Evolutionary conservation across 2,888 invertebrate species (phyloP), one percentile per base, ranked within the genome.

Genomic region (Piscicola geometra): DNA sequence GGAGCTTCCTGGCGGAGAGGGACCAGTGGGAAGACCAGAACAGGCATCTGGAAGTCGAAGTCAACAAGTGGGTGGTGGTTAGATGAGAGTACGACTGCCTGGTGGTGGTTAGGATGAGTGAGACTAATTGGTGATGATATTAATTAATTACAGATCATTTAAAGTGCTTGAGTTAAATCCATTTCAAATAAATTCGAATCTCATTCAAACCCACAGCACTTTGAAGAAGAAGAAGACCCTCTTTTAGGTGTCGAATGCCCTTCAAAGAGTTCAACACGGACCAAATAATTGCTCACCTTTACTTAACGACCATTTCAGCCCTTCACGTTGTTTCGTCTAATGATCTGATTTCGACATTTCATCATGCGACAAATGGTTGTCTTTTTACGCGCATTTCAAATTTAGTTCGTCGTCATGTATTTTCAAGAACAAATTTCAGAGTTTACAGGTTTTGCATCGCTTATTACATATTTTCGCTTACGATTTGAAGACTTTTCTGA

Each of bases 1-100:
- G 91, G 80, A 90, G 90, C 78, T 92, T 95, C 83, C 92, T 92
- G 82, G 89, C 90, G 76, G 96, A 97, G 86, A 92, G 91, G 83
- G 88, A 90, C 82, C 88, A 90, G 75, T 97, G 95, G 94, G 96
- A 97, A 87, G 91, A 92, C 82, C 80, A 81, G 76, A 75, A 79
- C 71, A 74, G 73, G 41, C 73, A 72, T 18, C 25, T 72, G 2
- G 66, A 76, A 30, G 76, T 52, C 0, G 73, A 73, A 64, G 52
- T 25, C 33, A 73, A 52, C 56, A 64, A 64, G 73, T 73, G 18
- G 47, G 68, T 9, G 5, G 21, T 33, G 28, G 32, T 52, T 50
- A 3, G 41, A 41, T 41, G 41, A 9, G 41, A n/a, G 41, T 41
- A 21, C 5, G 5, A n/a, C 21, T 64, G 64, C 30, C 12, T 71